Base-by-base conservation (phyloP, 2,888 invertebrate species). In the Harmothoe impar region DNA sequence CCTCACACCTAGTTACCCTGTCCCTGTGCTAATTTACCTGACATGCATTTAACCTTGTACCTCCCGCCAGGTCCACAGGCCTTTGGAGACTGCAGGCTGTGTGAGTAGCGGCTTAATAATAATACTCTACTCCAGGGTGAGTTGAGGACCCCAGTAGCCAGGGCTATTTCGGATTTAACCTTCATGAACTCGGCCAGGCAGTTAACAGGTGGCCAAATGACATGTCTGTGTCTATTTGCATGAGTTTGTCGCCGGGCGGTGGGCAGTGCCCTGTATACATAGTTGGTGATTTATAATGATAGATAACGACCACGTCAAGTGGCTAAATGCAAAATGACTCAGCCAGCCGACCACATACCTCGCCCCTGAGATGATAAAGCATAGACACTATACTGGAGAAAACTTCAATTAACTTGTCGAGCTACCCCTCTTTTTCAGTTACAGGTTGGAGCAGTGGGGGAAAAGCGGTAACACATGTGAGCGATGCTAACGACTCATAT, bases 201-300 rank as follows among this genome's bases (percentile, higher is more conserved):
- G 86, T 86, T 86, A 86, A 86, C 86, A 86, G 86, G 86, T 86
- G 86, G 86, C 29, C 86, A 86, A 84, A 86, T 56, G 86, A 86
- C 86, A 86, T 54, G 86, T 86, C 54, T 23, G 15, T 25, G 52
- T 86, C 52, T 86, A 86, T 86, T 86, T 86, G 35, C n/a, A 81
- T 43, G 25, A 81, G 81, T 81, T 81, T 81, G 15, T 43, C 43
- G 81, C 43, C 35, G 1, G 33, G 81, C 43, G n/a, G n/a, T 17
- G 81, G 81, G 35, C 81, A 43, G 81, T n/a, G 23, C 23, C 17
- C 10, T 20, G 81, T 10, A 20, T n/a, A n/a, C n/a, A n/a, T 23
- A 77, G 77, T 35, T 17, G 81, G 81, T 81, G 81, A 81, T 81
- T 81, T 81, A 81, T 81, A 35, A 81, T 81, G 43, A 35, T 81